Evolutionary conservation across 2,797 vertebrate genomes (phyloP).

Genomic region (Periophthalmus magnuspinnatus): DNA sequence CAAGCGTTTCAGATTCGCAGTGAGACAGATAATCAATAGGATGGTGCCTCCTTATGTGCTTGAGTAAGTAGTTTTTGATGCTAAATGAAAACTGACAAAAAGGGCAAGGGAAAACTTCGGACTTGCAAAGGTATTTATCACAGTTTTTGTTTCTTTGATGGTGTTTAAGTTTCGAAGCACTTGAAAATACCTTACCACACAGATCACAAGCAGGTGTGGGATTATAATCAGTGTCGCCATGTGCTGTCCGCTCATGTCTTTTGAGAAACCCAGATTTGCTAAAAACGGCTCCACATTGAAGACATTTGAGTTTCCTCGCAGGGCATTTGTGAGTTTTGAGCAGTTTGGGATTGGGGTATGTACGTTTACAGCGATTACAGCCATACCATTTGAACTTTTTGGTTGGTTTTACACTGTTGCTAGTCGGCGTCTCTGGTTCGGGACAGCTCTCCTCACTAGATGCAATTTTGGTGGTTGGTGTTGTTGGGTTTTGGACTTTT

Average conservation of each 20-base stretch:
- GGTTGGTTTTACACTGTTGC: constrained; percentile 1
- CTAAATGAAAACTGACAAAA: constrained; percentile 82
- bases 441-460: constrained; percentile 16
- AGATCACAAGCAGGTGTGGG: constrained; percentile 64
- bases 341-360: constrained; percentile 55
- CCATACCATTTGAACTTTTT: constrained; percentile 54
- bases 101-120: constrained; percentile 70
- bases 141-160: constrained; percentile 74
- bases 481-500: constrained; percentile 13
- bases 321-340: constrained; percentile 70
- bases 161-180: constrained; percentile 69
- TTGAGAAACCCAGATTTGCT: constrained; percentile 65
- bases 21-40: constrained; percentile 64
- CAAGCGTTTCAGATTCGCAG: constrained; percentile 32
- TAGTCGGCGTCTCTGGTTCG: constrained; percentile 18
- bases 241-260: constrained; percentile 69
- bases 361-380: constrained; percentile 70
- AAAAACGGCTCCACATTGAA: constrained; percentile 69
- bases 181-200: constrained; percentile 71
- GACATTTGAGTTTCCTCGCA: constrained; percentile 59
- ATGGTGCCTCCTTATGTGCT: constrained; percentile 80
- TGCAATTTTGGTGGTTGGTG: not conserved
- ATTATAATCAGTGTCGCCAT: constrained; percentile 30
- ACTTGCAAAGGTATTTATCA: constrained; percentile 62
- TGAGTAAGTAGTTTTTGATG: constrained; percentile 74